Evolutionary conservation across 2,888 invertebrate genomes (phyloP), one percentile per base, ranked within the genome.

Genomic region (Philaethria dido): DNA sequence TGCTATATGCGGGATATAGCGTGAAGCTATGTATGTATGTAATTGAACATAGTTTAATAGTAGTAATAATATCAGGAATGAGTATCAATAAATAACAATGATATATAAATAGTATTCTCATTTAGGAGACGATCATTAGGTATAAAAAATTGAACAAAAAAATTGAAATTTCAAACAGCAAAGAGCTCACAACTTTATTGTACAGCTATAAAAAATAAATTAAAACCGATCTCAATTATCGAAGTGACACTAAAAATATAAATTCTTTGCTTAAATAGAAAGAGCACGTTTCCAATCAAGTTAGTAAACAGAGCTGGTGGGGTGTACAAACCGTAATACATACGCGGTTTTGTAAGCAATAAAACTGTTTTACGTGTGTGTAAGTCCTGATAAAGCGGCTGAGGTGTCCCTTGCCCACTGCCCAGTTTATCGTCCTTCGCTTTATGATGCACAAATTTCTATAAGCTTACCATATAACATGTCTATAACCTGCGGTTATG

Each of bases 401-500:
- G 75, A 81, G 81, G 82, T 83, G 80, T 78, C 78, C 80, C 80
- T 75, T 80, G 81, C 69, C 78, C 78, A 74, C 68, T 74, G 81
- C 72, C 80, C 82, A 80, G 75, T 89, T 89, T 88, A 88, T 82
- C 75, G 79, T 82, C 82, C 79, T 80, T 73, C 82, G 78, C 84
- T 92, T 92, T 91, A 91, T 84, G 87, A 84, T 86, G 85, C 84
- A 87, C 85, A 87, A 90, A 90, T 87, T 89, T 90, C 88, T 92
- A 87, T 89, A 87, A 88, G 87, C 80, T 80, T 33, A 39, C 48
- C 55, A 36, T 57, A 42, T 20, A 48, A 44, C 64, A 68, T 63
- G 60, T 60, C 29, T 14, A 29, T 60, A 25, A 33, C 47, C 59
- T 52, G 20, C 29, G 60, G 47, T 14, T 45, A 20, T 33, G 33